phyloP scores from a whole-genome alignment of 2,888 invertebrate genomes.

The Dolichomitus sp. region DNA sequence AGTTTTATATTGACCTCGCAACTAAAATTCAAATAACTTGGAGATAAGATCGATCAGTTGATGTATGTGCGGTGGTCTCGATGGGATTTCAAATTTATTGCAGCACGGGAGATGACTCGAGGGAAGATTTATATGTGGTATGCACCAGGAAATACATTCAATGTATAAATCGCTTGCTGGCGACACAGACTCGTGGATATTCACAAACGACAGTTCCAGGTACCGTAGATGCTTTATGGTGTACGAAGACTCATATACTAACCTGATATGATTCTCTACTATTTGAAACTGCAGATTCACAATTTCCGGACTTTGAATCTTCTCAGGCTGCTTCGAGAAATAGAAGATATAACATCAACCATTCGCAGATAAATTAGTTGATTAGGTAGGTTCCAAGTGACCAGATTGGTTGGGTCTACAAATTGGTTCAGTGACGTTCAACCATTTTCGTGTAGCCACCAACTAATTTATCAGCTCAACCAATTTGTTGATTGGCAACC shows the following conservation, averaged over 20 bases:
- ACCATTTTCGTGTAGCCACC: too few species aligned
- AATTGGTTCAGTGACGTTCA: too few species aligned
- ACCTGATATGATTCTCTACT: background rate
- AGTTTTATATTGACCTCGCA: constrained; percentile 6
- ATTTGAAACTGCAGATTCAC: background rate
- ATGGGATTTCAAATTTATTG: constrained; percentile 2
- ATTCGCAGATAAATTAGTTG: background rate
- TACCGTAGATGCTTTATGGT: background rate
- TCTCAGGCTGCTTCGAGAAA: background rate
- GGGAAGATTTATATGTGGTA: background rate
- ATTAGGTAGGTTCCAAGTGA: too few species aligned
- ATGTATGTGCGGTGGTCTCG: background rate
- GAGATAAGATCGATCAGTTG: constrained; percentile 4
- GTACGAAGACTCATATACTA: background rate
- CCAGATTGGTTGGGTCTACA: too few species aligned
- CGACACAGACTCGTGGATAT: background rate
- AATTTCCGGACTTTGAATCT: background rate
- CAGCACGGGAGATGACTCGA: background rate
- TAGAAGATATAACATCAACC: background rate
- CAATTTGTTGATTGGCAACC: too few species aligned
- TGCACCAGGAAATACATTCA: constrained; percentile 7
- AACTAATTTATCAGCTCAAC: too few species aligned
- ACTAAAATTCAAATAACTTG: constrained; percentile 14
- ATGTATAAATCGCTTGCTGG: background rate
- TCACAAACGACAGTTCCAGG: background rate